Evolutionary conservation across 2,113 vertebrate species (phyloP).

Genomic region (Pontoporia blainvillei): DNA sequence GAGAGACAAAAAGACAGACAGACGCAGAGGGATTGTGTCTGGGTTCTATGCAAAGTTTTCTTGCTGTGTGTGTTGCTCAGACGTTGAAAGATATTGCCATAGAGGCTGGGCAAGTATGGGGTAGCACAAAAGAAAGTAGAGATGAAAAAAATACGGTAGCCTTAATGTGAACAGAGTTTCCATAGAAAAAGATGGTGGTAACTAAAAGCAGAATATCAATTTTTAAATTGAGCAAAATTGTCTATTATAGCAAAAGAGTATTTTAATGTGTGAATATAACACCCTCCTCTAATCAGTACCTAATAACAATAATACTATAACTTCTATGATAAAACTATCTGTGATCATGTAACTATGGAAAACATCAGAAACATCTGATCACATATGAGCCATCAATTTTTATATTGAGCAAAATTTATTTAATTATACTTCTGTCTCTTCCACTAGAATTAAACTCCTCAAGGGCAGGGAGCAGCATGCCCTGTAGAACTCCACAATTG

Average conservation of each 20-base stretch:
- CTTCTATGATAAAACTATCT: neutral
- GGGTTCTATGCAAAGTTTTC: neutral
- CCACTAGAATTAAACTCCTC: neutral
- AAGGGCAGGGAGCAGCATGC: accelerated
- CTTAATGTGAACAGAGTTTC: neutral
- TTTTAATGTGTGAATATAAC: neutral
- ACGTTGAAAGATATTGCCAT: neutral
- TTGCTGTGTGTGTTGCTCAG: no score
- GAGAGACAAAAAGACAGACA: neutral
- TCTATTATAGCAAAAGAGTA: neutral
- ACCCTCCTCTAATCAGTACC: neutral
- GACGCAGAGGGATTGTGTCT: neutral
- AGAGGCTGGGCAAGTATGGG: neutral
- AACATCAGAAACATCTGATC: neutral
- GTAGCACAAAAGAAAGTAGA: no score
- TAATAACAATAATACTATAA: neutral
- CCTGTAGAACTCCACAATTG: accelerated
- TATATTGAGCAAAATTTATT: neutral
- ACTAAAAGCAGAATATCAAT: neutral
- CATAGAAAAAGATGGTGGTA: neutral
- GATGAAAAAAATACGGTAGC: neutral
- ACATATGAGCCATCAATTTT: neutral
- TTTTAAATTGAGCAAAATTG: neutral
- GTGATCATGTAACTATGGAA: neutral
- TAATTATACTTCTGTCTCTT: neutral